Evolutionary conservation across 2,888 invertebrate species (phyloP).

Genomic region (Eupelmus urozonus): DNA sequence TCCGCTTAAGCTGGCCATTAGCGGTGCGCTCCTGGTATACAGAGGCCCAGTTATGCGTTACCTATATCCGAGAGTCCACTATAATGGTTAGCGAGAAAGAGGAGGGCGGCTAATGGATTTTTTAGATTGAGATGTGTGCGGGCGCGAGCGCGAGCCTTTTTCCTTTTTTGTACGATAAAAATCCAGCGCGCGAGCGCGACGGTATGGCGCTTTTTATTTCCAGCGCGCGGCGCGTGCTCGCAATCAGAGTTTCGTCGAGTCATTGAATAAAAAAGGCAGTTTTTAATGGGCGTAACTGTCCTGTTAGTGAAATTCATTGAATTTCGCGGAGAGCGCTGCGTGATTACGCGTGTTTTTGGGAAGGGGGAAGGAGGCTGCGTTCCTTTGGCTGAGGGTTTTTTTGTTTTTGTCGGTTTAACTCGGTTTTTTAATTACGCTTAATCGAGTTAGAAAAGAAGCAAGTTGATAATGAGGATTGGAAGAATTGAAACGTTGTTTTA

Average conservation of each 20-base stretch:
- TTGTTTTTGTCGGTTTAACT: no score
- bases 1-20: slow-evolving; percentile 72
- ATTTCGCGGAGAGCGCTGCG: slow-evolving; percentile 31
- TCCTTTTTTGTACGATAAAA: slow-evolving; percentile 62
- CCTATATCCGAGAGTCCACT: neutral
- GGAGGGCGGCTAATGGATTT: slow-evolving; percentile 71
- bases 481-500: no score
- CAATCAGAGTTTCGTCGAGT: slow-evolving; percentile 26
- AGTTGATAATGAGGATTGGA: no score
- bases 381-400: no score
- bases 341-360: no score
- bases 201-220: slow-evolving; percentile 40
- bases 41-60: neutral
- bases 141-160: slow-evolving; percentile 31
- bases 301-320: slow-evolving; percentile 52
- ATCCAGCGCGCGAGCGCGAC: slow-evolving; percentile 60
- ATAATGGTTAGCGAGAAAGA: slow-evolving; percentile 9
- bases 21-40: slow-evolving; percentile 55
- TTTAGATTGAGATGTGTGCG: slow-evolving; percentile 71
- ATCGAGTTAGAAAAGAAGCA: no score
- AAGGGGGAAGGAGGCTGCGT: no score
- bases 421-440: no score
- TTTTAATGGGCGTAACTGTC: slow-evolving; percentile 45
- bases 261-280: slow-evolving; percentile 36
- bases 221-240: slow-evolving; percentile 49